Conservation (phyloP, 2,888 invertebrate species). For the Octonoba sinensis region DNA sequence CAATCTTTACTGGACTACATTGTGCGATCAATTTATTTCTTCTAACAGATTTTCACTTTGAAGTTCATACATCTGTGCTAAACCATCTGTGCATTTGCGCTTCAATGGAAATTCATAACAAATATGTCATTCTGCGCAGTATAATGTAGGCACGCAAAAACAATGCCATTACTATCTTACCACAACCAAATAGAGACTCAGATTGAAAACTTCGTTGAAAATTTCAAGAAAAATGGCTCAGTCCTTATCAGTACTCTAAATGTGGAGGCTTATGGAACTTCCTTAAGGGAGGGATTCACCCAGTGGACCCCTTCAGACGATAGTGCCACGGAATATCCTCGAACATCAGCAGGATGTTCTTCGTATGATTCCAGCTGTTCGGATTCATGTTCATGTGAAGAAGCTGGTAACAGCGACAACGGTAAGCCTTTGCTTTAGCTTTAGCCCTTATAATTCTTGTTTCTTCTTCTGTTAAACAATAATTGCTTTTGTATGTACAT, state of each 20-base stretch:
- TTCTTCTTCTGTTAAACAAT: no score
- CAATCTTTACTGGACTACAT: no score
- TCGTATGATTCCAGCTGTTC: constrained; percentile 55
- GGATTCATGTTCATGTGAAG: constrained; percentile 55
- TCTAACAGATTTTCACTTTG: no score
- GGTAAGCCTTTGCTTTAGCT: constrained; percentile 28
- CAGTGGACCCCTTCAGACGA: constrained; percentile 61
- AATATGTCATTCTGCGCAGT: not conserved
- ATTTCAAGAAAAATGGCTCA: constrained; percentile 62
- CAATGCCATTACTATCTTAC: constrained; percentile 52
- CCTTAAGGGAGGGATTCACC: constrained; percentile 22
- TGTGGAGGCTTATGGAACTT: constrained; percentile 37
- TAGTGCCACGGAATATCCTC: constrained; percentile 46
- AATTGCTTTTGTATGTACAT: not conserved
- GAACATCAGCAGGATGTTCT: constrained; percentile 39
- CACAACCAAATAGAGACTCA: constrained; percentile 63
- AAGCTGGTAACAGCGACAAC: constrained; percentile 55
- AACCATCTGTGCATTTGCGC: no score
- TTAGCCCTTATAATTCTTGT: no score
- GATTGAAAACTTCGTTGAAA: constrained; percentile 61
- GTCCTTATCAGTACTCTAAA: constrained; percentile 51
- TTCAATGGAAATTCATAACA: no score
- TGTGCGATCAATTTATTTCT: no score
- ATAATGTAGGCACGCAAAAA: not conserved
- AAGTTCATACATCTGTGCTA: no score